Percentiles rank a stretch among this genome's conserved stretches.
Evolutionary conservation across 2,797 vertebrate species (phyloP).

Genomic region (Avahi laniger): DNA sequence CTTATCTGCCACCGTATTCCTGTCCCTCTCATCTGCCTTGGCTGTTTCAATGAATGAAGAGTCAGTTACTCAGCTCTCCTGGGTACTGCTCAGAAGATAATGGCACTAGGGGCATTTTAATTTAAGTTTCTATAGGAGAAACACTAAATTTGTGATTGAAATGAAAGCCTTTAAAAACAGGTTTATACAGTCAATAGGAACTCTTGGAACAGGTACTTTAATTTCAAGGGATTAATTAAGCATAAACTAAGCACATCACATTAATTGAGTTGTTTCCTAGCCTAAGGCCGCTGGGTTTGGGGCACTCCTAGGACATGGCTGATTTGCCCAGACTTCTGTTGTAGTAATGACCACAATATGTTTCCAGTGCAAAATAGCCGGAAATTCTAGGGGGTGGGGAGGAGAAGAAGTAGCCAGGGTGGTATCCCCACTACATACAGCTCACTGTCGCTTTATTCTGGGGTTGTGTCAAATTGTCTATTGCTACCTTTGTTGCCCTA

Average conservation of each 20-base stretch:
- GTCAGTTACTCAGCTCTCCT: background rate
- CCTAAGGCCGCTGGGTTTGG: background rate
- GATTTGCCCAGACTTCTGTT: background rate
- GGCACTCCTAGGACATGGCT: background rate
- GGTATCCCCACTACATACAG: background rate
- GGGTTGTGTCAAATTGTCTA: background rate
- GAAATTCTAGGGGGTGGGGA: too few species aligned
- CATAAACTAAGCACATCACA: background rate
- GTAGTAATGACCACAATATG: background rate
- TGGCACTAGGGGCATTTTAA: background rate
- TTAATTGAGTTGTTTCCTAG: background rate
- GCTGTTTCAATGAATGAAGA: background rate
- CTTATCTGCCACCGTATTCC: background rate
- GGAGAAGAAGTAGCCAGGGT: background rate
- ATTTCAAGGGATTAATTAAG: slow-evolving; percentile 18
- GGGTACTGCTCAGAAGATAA: background rate
- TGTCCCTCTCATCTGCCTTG: background rate
- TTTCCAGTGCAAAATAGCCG: background rate
- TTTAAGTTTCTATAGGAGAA: background rate
- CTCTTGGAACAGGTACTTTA: background rate
- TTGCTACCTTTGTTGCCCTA: background rate
- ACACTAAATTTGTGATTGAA: background rate
- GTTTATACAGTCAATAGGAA: background rate
- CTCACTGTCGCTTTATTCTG: background rate
- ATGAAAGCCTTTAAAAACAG: background rate